phyloP scores from a whole-genome alignment of 2,797 vertebrate species.

The Morelia viridis region DNA sequence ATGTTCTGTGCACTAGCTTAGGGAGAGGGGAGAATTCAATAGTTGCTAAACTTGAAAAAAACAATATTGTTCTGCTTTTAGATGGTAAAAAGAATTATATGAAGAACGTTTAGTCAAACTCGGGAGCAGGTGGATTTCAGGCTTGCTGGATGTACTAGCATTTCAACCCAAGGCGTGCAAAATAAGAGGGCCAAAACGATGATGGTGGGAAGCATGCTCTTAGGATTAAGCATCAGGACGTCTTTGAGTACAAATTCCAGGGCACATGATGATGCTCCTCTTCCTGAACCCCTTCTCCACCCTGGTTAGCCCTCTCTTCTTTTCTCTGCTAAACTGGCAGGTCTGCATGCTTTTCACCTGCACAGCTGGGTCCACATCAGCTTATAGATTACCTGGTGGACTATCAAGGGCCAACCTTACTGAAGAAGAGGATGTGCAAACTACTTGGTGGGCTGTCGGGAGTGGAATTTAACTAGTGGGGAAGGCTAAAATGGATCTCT shows the following conservation, averaged over 20 bases:
- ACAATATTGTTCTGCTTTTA: background rate
- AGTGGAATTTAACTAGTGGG: no score
- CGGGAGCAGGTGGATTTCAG: background rate
- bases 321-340: background rate
- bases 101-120: background rate
- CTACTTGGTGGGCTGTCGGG: no score
- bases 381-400: no score
- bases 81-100: background rate
- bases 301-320: background rate
- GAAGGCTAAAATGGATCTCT: no score
- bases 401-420: no score
- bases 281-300: background rate
- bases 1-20: constrained; percentile 48
- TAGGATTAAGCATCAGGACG: background rate
- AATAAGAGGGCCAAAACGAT: background rate
- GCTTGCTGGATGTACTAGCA: background rate
- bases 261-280: background rate
- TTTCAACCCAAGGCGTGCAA: background rate
- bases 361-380: no score
- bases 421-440: no score
- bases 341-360: no score
- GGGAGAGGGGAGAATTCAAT: background rate
- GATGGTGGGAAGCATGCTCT: background rate
- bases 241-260: background rate
- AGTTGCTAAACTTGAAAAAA: background rate